Evolutionary conservation across 2,797 vertebrate species (phyloP).

Genomic region (Cynopterus sphinx): DNA sequence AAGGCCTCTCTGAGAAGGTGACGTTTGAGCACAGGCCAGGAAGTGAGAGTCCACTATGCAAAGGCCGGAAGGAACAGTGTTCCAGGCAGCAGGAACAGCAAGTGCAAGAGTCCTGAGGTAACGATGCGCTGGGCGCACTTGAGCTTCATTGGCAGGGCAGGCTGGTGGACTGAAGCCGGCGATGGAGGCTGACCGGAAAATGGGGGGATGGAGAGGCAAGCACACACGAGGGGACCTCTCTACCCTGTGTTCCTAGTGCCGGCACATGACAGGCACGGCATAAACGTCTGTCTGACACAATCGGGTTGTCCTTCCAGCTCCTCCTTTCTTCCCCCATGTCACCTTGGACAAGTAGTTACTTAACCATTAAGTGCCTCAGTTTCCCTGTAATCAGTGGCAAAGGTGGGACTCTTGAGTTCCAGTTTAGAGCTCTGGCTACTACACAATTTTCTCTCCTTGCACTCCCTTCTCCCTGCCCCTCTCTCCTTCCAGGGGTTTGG

Average conservation of each 20-base stretch:
- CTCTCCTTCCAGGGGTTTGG: neutral
- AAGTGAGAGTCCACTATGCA: neutral
- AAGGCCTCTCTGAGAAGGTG: neutral
- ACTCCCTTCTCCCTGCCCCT: no score
- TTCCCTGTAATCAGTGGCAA: neutral
- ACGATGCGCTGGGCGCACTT: neutral
- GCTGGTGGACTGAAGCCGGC: neutral
- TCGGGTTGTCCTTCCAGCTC: neutral
- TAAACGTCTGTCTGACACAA: neutral
- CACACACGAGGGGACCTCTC: neutral
- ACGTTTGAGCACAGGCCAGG: neutral
- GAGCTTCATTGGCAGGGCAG: neutral
- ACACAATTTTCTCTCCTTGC: neutral
- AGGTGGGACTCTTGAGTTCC: neutral
- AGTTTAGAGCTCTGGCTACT: neutral
- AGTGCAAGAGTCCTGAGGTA: neutral
- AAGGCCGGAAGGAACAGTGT: neutral
- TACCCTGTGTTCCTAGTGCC: fast-evolving
- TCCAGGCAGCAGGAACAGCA: neutral
- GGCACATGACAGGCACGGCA: neutral
- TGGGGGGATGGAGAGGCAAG: neutral
- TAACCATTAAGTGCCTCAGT: neutral
- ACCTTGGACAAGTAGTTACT: neutral
- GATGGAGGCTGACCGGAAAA: fast-evolving
- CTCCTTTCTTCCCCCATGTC: neutral